These are phyloP conservation scores for Chloromyia formosa DNA, from an alignment of 2,888 invertebrate species.

Conservation along the genomic window DNA sequence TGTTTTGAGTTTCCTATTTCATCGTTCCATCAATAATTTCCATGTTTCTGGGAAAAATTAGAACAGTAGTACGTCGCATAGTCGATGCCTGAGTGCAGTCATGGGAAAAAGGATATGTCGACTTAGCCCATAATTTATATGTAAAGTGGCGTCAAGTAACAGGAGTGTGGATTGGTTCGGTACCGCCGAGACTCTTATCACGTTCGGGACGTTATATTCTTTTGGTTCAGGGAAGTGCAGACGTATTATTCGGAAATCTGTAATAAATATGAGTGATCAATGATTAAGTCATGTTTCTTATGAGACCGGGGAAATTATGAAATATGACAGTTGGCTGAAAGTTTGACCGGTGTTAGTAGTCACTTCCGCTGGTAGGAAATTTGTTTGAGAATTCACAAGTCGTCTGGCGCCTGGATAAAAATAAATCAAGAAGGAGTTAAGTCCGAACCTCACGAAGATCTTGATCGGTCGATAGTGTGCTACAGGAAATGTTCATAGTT, in stretches of 20 bases:
- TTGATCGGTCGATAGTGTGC: too few relatives aligned
- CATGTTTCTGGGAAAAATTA: slow-evolving; percentile 10
- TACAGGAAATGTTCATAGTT: too few relatives aligned
- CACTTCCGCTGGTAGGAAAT: not conserved
- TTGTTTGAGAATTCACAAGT: too few relatives aligned
- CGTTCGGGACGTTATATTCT: not conserved
- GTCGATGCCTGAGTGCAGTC: not conserved
- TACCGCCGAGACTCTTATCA: not conserved
- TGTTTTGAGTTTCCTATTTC: not conserved
- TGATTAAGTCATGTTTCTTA: not conserved
- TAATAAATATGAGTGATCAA: not conserved
- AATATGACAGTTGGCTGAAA: not conserved
- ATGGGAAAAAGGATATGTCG: slow-evolving; percentile 1
- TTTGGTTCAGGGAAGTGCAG: not conserved
- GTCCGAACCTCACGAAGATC: too few relatives aligned
- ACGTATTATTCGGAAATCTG: not conserved
- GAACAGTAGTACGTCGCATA: not conserved
- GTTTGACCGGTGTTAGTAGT: not conserved
- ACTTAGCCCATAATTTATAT: not conserved
- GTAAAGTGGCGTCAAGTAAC: slow-evolving; percentile 1
- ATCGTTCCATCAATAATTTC: not conserved
- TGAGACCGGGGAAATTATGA: not conserved
- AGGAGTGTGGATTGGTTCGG: not conserved
- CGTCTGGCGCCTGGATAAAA: too few relatives aligned
- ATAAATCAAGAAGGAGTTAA: too few relatives aligned